Evolutionary conservation across 2,113 vertebrate genomes (phyloP), one percentile per base, ranked within the genome.

Genomic region (Melanostigma gelatinosum): DNA sequence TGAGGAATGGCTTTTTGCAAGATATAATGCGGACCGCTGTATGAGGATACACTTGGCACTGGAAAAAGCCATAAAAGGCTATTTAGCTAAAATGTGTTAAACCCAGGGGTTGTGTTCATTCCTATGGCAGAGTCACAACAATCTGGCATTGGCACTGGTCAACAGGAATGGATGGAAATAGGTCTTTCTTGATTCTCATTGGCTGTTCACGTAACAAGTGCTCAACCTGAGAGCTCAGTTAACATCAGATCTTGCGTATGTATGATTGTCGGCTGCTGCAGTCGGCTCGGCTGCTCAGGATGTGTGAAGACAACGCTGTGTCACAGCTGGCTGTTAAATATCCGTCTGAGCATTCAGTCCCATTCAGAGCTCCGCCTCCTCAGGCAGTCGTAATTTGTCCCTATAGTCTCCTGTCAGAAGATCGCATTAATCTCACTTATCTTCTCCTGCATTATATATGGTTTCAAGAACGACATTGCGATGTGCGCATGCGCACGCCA

Each of bases 301-400:
- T 76, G 80, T 85, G 52, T 54, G 66, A 85, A 58, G n/a, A 8
- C 63, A 34, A n/a, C 13, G 1, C 36, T 65, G 79, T 6, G 71
- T 84, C 80, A 69, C 85, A 89, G 84, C 89, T 87, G 86, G 80
- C 83, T 85, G 61, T 76, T 79, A 52, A 86, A 85, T 40, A 75
- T 64, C 79, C 61, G 34, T 76, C 48, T 73, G 71, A 72, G 46
- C 44, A 65, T 89, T 91, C 74, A 81, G 65, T 80, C 68, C 52
- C 40, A 42, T 83, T 78, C 66, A 58, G 6, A 84, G 63, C 63
- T 46, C n/a, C 57, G 73, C 57, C 9, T 77, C 46, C 40, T 78
- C 40, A 69, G 46, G 68, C 73, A 6, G 40, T 34, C 4, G 15
- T 76, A 65, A 79, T 83, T 82, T 66, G 66, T 73, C 54, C 55